Base-by-base conservation (phyloP, 2,797 vertebrate genomes). In the Falco novaeseelandiae region DNA sequence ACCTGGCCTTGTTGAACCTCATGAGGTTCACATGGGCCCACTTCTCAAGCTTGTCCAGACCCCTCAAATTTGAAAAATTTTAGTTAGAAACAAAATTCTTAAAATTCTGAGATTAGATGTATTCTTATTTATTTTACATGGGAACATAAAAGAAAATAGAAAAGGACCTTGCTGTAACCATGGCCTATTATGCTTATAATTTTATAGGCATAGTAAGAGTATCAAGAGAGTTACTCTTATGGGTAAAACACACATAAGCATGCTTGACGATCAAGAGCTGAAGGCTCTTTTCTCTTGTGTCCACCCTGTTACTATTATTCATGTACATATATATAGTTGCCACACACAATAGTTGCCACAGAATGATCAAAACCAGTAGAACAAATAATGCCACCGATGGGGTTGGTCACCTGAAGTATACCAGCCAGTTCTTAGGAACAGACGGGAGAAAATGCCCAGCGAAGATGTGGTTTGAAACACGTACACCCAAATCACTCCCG, bases 1-100 rank as follows among this genome's bases (percentile, higher is more conserved):
- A 72, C 67, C 72, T 85, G 54, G 16, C 36, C 62, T 69, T 59
- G 10, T 5, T 82, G 38, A 82, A 40, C 57, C 10, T 67, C 57
- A 46, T 34, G 34, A 85, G 4, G 23, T 58, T 83, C 44, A 58
- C 17, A 42, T 1, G 4, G 10, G 27, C 22, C 8, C 38, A 55
- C 10, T 34, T 52, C 30, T 80, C 21, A 2, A 81, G 22, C 42
- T 65, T 89, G 22, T 54, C 59, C 30, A 77, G 7, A 34, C 32
- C 30, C 10, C 10, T 63, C 14, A 55, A 32, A 48, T 77, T 90
- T 77, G 90, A 36, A 51, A 66, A 74, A 25, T 67, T 55, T 20
- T 63, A 46, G 54, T 78, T 72, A 84, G n/a, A 86, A 86, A 80
- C 17, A 81, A 74, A 87, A 87, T 71, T 57, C 48, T 78, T 92